These are phyloP conservation scores for Callaeas wilsoni DNA, from an alignment of 2,113 vertebrate genomes.

Conservation along the genomic window DNA sequence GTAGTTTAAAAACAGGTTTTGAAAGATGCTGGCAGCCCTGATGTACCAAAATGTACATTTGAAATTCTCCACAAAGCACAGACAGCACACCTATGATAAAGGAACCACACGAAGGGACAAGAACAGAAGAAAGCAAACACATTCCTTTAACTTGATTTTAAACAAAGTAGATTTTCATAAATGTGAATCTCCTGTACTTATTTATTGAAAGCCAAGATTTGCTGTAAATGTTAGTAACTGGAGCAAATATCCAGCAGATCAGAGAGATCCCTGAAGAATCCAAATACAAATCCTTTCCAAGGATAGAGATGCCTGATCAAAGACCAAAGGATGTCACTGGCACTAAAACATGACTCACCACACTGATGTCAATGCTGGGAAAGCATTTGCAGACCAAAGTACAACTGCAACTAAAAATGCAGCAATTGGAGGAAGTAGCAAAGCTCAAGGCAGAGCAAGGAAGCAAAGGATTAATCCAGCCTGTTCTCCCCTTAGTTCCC, in stretches of 20 bases:
- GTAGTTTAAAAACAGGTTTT: neutral
- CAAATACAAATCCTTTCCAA: neutral
- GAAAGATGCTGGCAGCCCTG: neutral
- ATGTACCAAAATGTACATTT: neutral
- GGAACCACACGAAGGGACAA: neutral
- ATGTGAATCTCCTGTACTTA: neutral
- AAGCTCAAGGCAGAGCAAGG: neutral
- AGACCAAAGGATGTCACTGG: neutral
- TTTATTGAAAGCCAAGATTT: neutral
- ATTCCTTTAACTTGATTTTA: neutral
- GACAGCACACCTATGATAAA: neutral
- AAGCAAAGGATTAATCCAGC: neutral
- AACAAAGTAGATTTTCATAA: neutral
- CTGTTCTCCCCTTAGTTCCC: neutral
- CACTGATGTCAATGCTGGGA: neutral
- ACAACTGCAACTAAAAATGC: neutral
- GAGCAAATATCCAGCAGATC: neutral
- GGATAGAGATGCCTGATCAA: neutral
- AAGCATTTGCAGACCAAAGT: neutral
- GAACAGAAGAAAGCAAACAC: neutral
- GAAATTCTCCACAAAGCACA: neutral
- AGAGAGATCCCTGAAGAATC: neutral
- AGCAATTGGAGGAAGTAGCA: neutral
- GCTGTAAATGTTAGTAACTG: neutral
- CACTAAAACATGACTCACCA: neutral